Base-by-base conservation (phyloP, 2,888 invertebrate genomes). In the Trachelus stipa region DNA sequence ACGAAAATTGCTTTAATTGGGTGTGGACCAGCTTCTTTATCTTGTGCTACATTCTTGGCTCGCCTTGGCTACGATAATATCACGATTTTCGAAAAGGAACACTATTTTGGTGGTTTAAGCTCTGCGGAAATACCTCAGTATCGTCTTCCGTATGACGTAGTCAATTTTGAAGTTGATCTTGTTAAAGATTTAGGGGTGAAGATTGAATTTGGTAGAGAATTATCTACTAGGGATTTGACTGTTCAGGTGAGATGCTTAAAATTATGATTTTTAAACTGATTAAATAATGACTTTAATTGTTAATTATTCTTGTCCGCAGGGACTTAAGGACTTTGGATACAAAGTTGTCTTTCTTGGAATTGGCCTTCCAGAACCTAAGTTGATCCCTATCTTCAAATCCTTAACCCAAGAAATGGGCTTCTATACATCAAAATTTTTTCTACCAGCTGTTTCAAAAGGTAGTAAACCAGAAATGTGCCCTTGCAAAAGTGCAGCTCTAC, bases 61-160 rank as follows among this genome's bases (percentile, higher is more conserved):
- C 93, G 99, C 34, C 92, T 99, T 30, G 99, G 99, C 0, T 99
- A 99, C 90, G 94, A 95, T 11, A 93, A 99, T 88, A 92, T 99
- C 34, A 98, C 97, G 0, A 96, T 99, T 81, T 99, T 96, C 91
- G 99, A 99, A 91, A 98, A 96, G 90, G 93, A 97, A 85, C 91
- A 94, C 1, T 98, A 95, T 89, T 92, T 97, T 74, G 99, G 99
- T 12, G 99, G 99, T 4, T 93, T 99, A 23, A 98, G 99, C 90
- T 95, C 98, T 0, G 94, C 98, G 0, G 99, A 99, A 92, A 99
- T 99, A 84, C 99, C 99, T 0, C 98, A 99, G 90, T 99, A 98
- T 91, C 96, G 99, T 71, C 93, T 99, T 35, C 99, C 99, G 0
- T 96, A 95, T 87, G 95, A 96, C 81, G 98, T 97, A 1, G 98